Evolutionary conservation across 2,113 vertebrate species (phyloP).

Genomic region (Grus americana): DNA sequence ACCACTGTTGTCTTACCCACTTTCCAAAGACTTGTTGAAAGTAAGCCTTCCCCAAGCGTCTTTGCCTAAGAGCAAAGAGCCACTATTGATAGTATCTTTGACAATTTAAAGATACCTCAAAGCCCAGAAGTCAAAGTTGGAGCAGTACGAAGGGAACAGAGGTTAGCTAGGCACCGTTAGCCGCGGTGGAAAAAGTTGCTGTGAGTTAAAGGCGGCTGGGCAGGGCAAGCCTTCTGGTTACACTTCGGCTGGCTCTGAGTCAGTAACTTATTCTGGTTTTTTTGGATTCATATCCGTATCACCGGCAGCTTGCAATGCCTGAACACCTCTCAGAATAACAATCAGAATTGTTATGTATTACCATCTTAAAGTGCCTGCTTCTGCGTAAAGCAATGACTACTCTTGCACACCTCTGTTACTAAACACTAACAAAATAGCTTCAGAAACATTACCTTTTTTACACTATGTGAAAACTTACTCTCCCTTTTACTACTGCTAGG

Average conservation of each 20-base stretch:
- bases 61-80: background rate
- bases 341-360: background rate
- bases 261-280: background rate
- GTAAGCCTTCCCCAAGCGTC: background rate
- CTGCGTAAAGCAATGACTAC: background rate
- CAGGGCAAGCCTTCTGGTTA: background rate
- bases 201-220: background rate
- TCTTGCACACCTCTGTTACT: background rate
- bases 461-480: background rate
- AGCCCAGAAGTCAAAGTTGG: background rate
- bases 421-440: background rate
- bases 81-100: background rate
- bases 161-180: fast-evolving
- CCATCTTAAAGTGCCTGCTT: background rate
- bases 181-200: background rate
- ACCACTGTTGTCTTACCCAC: background rate
- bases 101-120: background rate
- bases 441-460: background rate
- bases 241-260: too few relatives aligned
- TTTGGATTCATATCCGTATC: background rate
- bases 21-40: background rate
- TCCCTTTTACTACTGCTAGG: background rate
- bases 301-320: background rate
- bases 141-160: background rate
- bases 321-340: too few relatives aligned